A percentile compares a stretch with the other conserved stretches of the same genome.
These are phyloP conservation scores for Synergus japonicus DNA, from an alignment of 2,888 invertebrate genomes.

Conservation along the genomic window DNA sequence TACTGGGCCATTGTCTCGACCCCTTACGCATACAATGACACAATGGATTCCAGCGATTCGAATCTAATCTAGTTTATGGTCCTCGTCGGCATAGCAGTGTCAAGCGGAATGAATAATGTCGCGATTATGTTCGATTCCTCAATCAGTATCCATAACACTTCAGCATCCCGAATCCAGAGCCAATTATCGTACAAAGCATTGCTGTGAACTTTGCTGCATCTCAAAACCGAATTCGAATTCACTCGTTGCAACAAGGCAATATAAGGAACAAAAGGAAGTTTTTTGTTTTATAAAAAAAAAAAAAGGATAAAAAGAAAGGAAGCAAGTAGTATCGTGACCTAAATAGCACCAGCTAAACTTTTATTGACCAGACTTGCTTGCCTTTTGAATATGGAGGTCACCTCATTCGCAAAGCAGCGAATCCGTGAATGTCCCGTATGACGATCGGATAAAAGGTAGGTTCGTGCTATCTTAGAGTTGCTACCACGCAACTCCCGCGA, in stretches of 20 bases:
- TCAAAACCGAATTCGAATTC: too few species aligned
- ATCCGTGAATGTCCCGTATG: conserved; percentile 60
- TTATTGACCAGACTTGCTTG: conserved; percentile 6
- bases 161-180: background rate
- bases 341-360: background rate
- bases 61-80: conserved; percentile 35
- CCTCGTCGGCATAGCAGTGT: conserved; percentile 1
- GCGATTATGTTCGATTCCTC: background rate
- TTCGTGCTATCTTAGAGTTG: background rate
- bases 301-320: too few species aligned
- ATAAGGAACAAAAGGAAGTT: too few species aligned
- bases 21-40: conserved; percentile 33
- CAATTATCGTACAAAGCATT: too few species aligned
- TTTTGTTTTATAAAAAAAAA: too few species aligned
- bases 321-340: background rate
- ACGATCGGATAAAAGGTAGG: conserved; percentile 58
- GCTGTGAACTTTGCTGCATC: too few species aligned
- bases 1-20: conserved; percentile 24
- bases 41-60: conserved; percentile 13
- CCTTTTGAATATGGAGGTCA: conserved; percentile 59
- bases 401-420: conserved; percentile 60
- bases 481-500: background rate
- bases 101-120: conserved; percentile 5
- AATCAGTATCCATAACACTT: background rate
- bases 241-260: too few species aligned